Conservation (phyloP, 2,797 vertebrate species). For the Periophthalmus magnuspinnatus region DNA sequence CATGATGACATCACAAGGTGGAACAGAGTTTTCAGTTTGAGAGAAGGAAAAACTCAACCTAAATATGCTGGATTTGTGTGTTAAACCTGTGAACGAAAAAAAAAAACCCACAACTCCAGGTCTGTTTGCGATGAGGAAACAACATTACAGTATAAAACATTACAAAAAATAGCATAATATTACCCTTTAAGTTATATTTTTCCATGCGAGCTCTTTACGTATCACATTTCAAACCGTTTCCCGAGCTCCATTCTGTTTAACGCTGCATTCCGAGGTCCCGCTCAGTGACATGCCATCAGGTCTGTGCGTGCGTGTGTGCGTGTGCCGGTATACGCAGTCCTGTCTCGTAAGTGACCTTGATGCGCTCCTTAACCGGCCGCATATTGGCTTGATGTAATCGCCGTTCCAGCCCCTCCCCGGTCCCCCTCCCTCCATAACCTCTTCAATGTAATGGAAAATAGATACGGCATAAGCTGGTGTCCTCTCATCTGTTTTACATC, state of each 20-base stretch:
- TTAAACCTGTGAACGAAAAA: too few relatives aligned
- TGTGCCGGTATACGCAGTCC: constrained; percentile 13
- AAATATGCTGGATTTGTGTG: too few relatives aligned
- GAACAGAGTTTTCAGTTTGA: too few relatives aligned
- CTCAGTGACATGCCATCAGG: constrained; percentile 16
- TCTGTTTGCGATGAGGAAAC: too few relatives aligned
- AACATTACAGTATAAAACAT: too few relatives aligned
- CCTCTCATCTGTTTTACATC: constrained; percentile 66
- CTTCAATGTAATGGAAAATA: constrained; percentile 62
- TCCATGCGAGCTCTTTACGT: too few relatives aligned
- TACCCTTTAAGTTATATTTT: too few relatives aligned
- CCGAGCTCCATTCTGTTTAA: background rate
- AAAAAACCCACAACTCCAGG: too few relatives aligned
- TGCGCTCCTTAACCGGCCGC: constrained; percentile 29
- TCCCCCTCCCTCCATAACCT: constrained; percentile 45
- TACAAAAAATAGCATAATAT: too few relatives aligned
- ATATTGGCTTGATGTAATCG: constrained; percentile 55
- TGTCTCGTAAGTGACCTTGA: constrained; percentile 36
- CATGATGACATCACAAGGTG: too few relatives aligned
- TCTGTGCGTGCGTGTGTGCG: background rate
- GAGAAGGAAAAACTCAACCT: too few relatives aligned
- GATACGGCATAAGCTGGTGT: constrained; percentile 53
- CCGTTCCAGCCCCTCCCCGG: constrained; percentile 15
- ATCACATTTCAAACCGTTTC: background rate
- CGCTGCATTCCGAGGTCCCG: constrained; percentile 1